Percentiles rank a stretch among this genome's conserved stretches.
Evolutionary conservation across 2,888 invertebrate genomes (phyloP).

Genomic region (Eupithecia exiguata): DNA sequence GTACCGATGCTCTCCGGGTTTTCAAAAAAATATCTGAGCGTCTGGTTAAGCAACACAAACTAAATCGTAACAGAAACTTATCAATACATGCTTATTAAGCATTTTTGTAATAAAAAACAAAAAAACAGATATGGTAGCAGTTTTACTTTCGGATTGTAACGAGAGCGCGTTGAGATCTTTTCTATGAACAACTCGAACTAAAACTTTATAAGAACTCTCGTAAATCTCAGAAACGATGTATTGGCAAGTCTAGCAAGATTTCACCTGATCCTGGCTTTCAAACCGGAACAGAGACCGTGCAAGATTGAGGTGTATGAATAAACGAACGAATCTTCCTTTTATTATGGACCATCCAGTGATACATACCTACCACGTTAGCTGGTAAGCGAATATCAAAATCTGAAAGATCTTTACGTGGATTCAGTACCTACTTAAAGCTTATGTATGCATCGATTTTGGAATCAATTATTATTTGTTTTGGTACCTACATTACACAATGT

Average conservation of each 20-base stretch:
- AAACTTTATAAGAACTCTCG: not conserved
- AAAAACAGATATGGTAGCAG: not conserved
- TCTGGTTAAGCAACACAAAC: too few relatives aligned
- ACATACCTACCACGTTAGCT: too few relatives aligned
- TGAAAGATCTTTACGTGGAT: too few relatives aligned
- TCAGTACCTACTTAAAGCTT: too few relatives aligned
- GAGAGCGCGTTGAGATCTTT: constrained; percentile 11
- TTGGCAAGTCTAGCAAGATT: constrained; percentile 23
- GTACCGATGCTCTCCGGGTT: too few relatives aligned
- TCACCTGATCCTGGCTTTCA: constrained; percentile 12
- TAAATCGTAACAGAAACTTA: not conserved
- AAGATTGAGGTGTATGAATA: not conserved
- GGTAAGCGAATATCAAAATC: too few relatives aligned
- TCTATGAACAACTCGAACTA: not conserved
- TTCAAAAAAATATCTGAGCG: too few relatives aligned
- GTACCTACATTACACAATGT: too few relatives aligned
- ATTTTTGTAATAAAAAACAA: not conserved
- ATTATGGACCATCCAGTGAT: not conserved
- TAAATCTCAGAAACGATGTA: constrained; percentile 2
- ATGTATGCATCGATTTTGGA: too few relatives aligned
- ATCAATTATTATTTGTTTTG: too few relatives aligned
- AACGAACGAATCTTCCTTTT: not conserved
- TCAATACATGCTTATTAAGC: not conserved
- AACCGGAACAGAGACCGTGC: constrained; percentile 17
- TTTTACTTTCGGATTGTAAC: not conserved